Evolutionary conservation across 2,888 invertebrate genomes (phyloP), one percentile per base, ranked within the genome.

Genomic region (Adelognathus sp.): DNA sequence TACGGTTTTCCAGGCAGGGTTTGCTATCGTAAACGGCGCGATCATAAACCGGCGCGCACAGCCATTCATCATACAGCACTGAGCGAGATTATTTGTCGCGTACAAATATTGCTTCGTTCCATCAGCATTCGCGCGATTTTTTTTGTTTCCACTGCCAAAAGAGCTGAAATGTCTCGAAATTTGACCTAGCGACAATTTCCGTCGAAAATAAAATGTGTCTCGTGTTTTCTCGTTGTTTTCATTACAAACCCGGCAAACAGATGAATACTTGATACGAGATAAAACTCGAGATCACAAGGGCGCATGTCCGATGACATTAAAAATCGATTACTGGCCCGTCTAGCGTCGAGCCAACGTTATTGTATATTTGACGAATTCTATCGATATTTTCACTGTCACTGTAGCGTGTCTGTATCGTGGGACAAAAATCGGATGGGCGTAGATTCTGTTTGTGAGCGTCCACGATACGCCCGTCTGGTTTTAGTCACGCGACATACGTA

Each of bases 201-300:
- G 50, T 21, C 24, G 21, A 24, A 50, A 50, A 50, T 50, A 21
- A 11, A 21, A 1, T 0, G 24, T 3, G 21, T 50, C 50, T 7
- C 21, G 2, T 24, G 21, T 11, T 24, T 50, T 21, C 50, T 24
- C 24, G 39, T n/a, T n/a, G 39, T 6, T 41, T 1, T 14, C 39
- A 14, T 4, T 14, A 5, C 14, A 14, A 14, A 14, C 14, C 4
- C 11, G 39, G 14, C 39, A 14, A 70, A 70, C 27, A 24, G 18
- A 39, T 50, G 61, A 71, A 71, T 71, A 71, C 61, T 71, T 71
- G 69, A 56, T 29, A 31, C 33, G 46, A 21, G 66, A 21, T 41
- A 14, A 41, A 41, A 41, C 39, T n/a, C n/a, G 14, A 4, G n/a
- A n/a, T n/a, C 39, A 41, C 39, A 14, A 11, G 39, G 14, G 14